Conservation (phyloP, 2,888 invertebrate species). For the Nipponacmea schrenckii region DNA sequence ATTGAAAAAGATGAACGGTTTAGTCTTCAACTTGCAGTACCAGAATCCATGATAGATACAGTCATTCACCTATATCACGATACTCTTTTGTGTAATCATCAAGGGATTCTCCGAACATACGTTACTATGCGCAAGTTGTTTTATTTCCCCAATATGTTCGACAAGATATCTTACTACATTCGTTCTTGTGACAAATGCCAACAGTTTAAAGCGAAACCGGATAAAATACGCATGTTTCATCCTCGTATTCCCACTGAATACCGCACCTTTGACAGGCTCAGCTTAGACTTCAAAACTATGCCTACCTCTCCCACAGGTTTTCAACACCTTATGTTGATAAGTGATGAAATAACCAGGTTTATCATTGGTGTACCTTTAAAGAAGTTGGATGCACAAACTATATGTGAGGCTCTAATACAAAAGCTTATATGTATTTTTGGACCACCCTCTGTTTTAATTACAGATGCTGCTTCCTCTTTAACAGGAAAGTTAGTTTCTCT, state of each 20-base stretch:
- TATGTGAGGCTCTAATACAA: not conserved
- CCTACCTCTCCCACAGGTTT: not conserved
- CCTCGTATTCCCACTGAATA: not conserved
- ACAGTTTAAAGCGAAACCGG: not conserved
- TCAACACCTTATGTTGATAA: not conserved
- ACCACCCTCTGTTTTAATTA: not conserved
- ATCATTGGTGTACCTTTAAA: not conserved
- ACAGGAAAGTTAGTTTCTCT: not conserved
- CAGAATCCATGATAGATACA: not conserved
- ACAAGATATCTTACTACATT: not conserved
- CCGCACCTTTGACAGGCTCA: not conserved
- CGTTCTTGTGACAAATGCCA: not conserved
- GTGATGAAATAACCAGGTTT: too few species aligned
- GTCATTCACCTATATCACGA: not conserved
- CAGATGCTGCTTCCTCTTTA: not conserved
- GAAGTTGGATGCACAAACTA: not conserved
- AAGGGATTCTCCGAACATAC: not conserved
- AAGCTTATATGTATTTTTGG: not conserved
- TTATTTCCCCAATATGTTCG: not conserved
- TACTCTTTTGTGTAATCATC: not conserved
- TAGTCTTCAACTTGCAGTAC: not conserved
- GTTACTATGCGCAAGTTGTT: not conserved
- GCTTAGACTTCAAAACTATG: not conserved
- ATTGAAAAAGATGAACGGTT: not conserved
- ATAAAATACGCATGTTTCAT: not conserved